phyloP scores from a whole-genome alignment of 2,797 vertebrate genomes.

The Alcedo atthis region DNA sequence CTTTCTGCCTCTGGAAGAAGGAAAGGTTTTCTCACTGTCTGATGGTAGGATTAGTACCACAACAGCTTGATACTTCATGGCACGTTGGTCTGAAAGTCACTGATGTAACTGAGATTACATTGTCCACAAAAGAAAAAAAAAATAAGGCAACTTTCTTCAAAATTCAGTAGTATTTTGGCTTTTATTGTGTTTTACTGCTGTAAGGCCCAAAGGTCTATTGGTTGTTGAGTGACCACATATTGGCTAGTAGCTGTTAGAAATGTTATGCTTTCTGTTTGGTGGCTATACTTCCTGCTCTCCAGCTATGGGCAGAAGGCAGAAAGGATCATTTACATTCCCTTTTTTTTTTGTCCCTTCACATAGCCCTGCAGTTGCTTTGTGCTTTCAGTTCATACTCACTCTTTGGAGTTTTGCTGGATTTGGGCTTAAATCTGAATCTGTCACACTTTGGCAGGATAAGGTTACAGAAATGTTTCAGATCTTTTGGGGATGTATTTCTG shows the following conservation, averaged over 20 bases:
- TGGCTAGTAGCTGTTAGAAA: neutral
- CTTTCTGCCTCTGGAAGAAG: neutral
- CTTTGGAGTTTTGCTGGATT: neutral
- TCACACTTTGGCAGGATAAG: neutral
- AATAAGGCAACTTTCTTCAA: neutral
- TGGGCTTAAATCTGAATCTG: neutral
- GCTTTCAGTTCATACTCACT: neutral
- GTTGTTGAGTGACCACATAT: neutral
- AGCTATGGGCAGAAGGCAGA: neutral
- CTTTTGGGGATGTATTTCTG: conserved; percentile 10
- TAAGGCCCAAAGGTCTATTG: neutral
- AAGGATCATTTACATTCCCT: neutral
- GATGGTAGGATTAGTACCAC: neutral
- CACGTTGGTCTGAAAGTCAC: neutral
- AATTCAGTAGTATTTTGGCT: neutral
- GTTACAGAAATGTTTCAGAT: neutral
- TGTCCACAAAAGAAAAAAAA: neutral
- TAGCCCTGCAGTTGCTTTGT: neutral
- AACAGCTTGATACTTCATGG: neutral
- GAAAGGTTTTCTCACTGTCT: neutral
- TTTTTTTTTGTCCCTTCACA: neutral
- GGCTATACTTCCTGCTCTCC: neutral
- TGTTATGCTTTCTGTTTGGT: neutral
- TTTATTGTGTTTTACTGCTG: neutral
- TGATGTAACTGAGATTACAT: neutral